phyloP scores from a whole-genome alignment of 2,888 invertebrate species.

The Neoitamus cyanurus region DNA sequence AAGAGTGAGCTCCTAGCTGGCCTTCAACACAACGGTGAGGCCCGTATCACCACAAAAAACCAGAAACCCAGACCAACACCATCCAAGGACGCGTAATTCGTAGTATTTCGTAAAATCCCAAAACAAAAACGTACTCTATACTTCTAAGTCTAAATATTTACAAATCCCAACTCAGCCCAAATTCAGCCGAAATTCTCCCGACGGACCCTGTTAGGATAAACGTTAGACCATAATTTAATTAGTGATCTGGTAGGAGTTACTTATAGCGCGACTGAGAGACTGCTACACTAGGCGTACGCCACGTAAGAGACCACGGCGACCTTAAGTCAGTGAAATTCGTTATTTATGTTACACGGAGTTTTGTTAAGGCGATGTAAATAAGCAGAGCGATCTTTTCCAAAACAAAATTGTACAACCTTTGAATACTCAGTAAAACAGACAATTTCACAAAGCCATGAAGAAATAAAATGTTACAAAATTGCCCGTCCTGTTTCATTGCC shows the following conservation, averaged over 20 bases:
- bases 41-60: constrained; percentile 64
- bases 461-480: constrained; percentile 37
- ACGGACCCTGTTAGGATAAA: constrained; percentile 50
- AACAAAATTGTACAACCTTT: constrained; percentile 43
- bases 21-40: constrained; percentile 73
- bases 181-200: constrained; percentile 18
- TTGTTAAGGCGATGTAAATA: constrained; percentile 46
- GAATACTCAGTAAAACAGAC: constrained; percentile 20
- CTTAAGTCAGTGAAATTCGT: constrained; percentile 31
- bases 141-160: constrained; percentile 36
- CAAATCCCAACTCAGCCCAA: constrained; percentile 21
- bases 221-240: constrained; percentile 40
- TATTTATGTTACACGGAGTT: constrained; percentile 26
- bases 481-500: background rate
- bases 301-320: constrained; percentile 65
- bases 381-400: constrained; percentile 12
- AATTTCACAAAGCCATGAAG: constrained; percentile 33
- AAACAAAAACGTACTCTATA: constrained; percentile 15
- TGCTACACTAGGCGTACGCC: constrained; percentile 57
- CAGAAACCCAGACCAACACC: constrained; percentile 71
- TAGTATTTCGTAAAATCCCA: constrained; percentile 33
- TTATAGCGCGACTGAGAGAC: constrained; percentile 52
- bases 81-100: constrained; percentile 64
- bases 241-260: constrained; percentile 41
- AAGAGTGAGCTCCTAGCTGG: constrained; percentile 92